phyloP scores from a whole-genome alignment of 2,888 invertebrate genomes.

The Microplitis deprimator region DNA sequence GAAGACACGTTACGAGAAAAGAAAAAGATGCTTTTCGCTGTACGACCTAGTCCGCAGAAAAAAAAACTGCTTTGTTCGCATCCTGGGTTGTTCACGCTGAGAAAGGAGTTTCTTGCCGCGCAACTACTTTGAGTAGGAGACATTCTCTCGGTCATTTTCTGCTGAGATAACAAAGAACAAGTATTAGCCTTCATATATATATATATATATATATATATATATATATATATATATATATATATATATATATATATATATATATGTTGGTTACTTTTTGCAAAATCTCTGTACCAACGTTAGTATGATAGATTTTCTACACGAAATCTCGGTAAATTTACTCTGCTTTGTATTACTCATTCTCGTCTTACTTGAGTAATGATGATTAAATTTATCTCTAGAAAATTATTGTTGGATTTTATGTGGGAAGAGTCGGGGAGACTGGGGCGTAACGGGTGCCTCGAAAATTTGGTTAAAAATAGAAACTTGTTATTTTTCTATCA shows the following conservation, averaged over 20 bases:
- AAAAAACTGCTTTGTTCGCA: background rate
- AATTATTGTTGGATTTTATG: too few species aligned
- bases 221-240: background rate
- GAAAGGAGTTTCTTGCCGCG: background rate
- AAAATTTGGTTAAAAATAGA: too few species aligned
- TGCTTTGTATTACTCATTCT: background rate
- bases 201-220: background rate
- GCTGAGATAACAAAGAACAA: background rate
- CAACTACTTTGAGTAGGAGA: background rate
- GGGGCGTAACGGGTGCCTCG: too few species aligned
- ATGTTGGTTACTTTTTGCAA: background rate
- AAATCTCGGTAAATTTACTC: background rate
- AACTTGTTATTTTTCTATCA: too few species aligned
- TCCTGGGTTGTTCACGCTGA: background rate
- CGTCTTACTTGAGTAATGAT: too few species aligned
- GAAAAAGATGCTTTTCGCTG: background rate
- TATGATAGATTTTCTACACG: background rate
- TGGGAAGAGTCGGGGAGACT: too few species aligned
- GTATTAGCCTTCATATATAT: background rate
- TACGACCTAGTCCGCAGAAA: background rate
- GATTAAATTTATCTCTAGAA: too few species aligned
- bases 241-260: background rate
- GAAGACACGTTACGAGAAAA: background rate
- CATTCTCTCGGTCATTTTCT: background rate
- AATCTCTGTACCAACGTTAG: background rate